phyloP scores from a whole-genome alignment of 2,888 invertebrate species.

The Drosophila atripex region DNA sequence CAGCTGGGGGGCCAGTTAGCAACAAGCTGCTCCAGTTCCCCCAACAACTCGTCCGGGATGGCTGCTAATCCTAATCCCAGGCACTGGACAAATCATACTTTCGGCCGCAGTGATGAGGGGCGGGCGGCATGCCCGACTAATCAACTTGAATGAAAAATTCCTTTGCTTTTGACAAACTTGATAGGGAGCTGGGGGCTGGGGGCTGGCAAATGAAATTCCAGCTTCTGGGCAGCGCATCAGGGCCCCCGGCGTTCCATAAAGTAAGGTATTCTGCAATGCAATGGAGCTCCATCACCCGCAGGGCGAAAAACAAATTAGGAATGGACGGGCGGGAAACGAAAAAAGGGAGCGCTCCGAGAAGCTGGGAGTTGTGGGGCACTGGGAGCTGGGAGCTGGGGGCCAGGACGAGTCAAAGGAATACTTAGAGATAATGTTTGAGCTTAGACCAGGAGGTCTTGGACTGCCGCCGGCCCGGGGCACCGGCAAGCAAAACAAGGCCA shows the following conservation, averaged over 20 bases:
- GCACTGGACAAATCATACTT: not conserved
- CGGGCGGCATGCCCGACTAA: constrained; percentile 22
- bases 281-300: constrained; percentile 18
- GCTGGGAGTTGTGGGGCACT: not conserved
- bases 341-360: not conserved
- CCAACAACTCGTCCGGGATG: too few relatives aligned
- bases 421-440: constrained; percentile 29
- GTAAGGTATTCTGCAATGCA: constrained; percentile 2
- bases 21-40: constrained; percentile 10
- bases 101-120: not conserved
- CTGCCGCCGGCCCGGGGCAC: not conserved
- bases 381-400: not conserved
- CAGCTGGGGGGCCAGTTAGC: constrained; percentile 10
- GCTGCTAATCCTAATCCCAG: not conserved
- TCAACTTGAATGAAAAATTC: constrained; percentile 39
- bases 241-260: not conserved
- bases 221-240: not conserved
- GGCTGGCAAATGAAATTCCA: constrained; percentile 19
- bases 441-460: constrained; percentile 2
- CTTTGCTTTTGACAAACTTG: constrained; percentile 37
- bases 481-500: constrained; percentile 10
- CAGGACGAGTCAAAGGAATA: constrained; percentile 5
- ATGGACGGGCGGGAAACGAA: not conserved
- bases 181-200: not conserved
- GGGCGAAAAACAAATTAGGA: constrained; percentile 40